Evolutionary conservation across 2,888 invertebrate genomes (phyloP).

Genomic region (Listrodromus nycthemerus): DNA sequence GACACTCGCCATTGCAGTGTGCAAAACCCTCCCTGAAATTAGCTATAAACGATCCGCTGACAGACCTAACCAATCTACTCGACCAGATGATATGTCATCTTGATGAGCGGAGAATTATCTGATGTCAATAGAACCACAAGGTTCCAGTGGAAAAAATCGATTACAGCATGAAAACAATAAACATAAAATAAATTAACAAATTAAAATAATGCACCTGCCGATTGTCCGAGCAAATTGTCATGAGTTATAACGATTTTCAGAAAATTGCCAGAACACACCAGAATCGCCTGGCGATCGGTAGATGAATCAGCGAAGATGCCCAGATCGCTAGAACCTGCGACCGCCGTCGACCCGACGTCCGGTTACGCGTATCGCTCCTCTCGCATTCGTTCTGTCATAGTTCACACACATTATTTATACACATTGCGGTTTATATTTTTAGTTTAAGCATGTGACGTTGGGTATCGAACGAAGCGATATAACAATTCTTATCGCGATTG

Average conservation of each 20-base stretch:
- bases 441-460: conserved; percentile 24
- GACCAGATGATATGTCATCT: conserved; percentile 29
- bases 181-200: not conserved
- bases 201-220: not conserved
- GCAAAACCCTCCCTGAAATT: conserved; percentile 61
- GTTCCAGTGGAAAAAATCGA: not conserved
- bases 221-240: not conserved
- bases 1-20: conserved; percentile 66
- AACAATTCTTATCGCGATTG: too few relatives aligned
- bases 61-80: conserved; percentile 54
- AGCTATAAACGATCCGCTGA: conserved; percentile 59
- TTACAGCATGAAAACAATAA: too few relatives aligned
- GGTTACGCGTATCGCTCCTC: conserved; percentile 39
- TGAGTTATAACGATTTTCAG: not conserved
- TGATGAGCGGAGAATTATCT: conserved; percentile 12
- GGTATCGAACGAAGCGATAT: not conserved
- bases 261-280: not conserved
- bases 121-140: conserved; percentile 26
- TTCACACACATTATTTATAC: conserved; percentile 41
- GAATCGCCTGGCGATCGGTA: not conserved
- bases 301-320: not conserved
- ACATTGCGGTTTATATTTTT: conserved; percentile 16
- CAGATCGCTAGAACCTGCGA: not conserved
- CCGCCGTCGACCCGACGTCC: conserved; percentile 30
- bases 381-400: conserved; percentile 43